Evolutionary conservation across 2,797 vertebrate genomes (phyloP), one percentile per base, ranked within the genome.

Genomic region (Semotilus atromaculatus): DNA sequence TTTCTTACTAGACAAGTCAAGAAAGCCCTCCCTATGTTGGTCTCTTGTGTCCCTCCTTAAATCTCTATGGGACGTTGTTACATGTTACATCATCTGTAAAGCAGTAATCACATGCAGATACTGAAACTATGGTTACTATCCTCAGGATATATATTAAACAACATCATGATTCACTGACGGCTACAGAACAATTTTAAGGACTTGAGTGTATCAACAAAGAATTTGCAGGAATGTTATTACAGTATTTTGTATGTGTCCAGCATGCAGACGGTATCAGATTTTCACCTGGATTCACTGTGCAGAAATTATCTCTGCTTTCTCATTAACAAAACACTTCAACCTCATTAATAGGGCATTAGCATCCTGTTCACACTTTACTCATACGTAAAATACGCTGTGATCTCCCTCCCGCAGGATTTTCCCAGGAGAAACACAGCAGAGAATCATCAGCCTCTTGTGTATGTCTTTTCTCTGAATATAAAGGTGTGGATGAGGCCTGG

Each of bases 271-370:
- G 8, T 40, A 34, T 73, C 66, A 80, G 82, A 34, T 51, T 53
- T 77, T 80, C 68, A 55, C 31, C 23, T 14, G 26, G 0, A 43
- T 64, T 70, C 74, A 58, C 34, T n/a, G 8, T 8, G 3, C 58
- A 84, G 73, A 19, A 53, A 64, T 60, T 48, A 6, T 0, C 48
- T 2, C 40, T 43, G 67, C 13, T 8, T 48, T 38, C 70, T 90
- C 84, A 88, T 90, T 91, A 90, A 62, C 45, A 18, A 81, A 71
- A 80, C 86, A 83, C 86, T 89, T 81, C 21, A 60, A 48, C 29
- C 85, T 86, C 80, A 89, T 94, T 92, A 91, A 8, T 26, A 70
- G 26, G 75, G 70, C 86, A 90, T 89, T 90, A 90, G 77, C 88
- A 53, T 85, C 86, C 84, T 66, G 58, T 88, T 91, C 83, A 80